A percentile compares a stretch with the other conserved stretches of the same genome.
Evolutionary conservation across 2,888 invertebrate species (phyloP).

Genomic region (Caenorhabditis plicata): DNA sequence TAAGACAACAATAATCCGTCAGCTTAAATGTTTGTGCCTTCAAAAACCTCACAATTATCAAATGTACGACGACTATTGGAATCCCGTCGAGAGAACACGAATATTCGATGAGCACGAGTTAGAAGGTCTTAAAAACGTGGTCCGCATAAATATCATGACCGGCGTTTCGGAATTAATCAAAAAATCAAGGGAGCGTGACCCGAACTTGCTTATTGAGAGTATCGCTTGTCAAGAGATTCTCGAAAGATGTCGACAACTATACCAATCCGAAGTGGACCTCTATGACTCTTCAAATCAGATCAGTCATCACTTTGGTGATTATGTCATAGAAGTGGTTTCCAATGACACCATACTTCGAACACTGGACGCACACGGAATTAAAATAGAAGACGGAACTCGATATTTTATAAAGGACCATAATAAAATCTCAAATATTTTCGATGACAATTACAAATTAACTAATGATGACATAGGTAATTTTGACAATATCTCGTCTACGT

Average conservation of each 20-base stretch:
- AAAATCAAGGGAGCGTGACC: constrained; percentile 16
- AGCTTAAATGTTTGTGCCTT: constrained; percentile 53
- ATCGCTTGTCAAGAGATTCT: constrained; percentile 14
- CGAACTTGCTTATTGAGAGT: constrained; percentile 6
- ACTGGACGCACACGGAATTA: too few relatives aligned
- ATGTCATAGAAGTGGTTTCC: constrained; percentile 19
- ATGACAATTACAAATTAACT: constrained; percentile 39
- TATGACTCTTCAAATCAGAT: constrained; percentile 33
- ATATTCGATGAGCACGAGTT: constrained; percentile 28
- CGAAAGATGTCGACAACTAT: constrained; percentile 11
- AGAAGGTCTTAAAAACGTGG: constrained; percentile 28
- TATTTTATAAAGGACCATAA: constrained; percentile 39
- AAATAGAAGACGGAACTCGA: constrained; percentile 47
- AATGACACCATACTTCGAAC: too few relatives aligned
- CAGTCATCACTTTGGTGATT: constrained; percentile 13
- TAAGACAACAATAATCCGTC: constrained; percentile 61
- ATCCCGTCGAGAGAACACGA: constrained; percentile 19
- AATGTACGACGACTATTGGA: constrained; percentile 36
- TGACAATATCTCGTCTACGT: neutral
- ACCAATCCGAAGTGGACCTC: constrained; percentile 25
- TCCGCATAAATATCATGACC: constrained; percentile 27
- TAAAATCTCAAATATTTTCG: constrained; percentile 34
- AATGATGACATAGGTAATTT: constrained; percentile 45
- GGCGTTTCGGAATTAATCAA: constrained; percentile 20
- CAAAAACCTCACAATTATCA: constrained; percentile 51